Percentiles rank a stretch among this genome's conserved stretches.
Conservation (phyloP, 1,140 invertebrate genomes). For the Platorchestia sp. region DNA sequence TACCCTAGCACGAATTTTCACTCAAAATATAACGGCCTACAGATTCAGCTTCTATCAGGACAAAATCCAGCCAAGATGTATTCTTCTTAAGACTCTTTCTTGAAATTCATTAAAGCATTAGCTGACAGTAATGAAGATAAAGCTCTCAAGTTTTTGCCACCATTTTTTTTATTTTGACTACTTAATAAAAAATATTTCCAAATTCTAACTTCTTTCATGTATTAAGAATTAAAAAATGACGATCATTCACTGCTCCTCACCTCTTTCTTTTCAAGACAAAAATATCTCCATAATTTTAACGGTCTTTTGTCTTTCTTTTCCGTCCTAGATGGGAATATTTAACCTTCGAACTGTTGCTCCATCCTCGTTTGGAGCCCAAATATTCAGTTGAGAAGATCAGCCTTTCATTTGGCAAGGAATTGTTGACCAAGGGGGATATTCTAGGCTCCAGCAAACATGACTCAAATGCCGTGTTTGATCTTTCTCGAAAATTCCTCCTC, state of each 20-base stretch:
- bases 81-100: neutral
- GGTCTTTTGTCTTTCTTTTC: neutral
- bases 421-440: slow-evolving; percentile 36
- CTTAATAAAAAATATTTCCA: neutral
- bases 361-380: neutral
- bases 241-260: neutral
- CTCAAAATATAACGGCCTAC: neutral
- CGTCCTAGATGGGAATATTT: neutral
- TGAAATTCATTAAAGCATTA: neutral
- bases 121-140: neutral
- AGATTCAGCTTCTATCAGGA: neutral
- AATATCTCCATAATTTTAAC: neutral
- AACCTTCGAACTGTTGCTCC: neutral
- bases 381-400: neutral
- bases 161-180: neutral
- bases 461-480: neutral
- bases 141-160: neutral
- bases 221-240: too few relatives aligned
- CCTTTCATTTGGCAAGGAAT: neutral
- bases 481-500: neutral
- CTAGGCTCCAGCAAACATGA: slow-evolving; percentile 11
- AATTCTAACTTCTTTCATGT: neutral
- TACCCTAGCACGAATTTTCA: neutral
- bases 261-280: neutral
- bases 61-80: neutral